Conservation (phyloP, 1,140 invertebrate species). For the Dreissena polymorpha region DNA sequence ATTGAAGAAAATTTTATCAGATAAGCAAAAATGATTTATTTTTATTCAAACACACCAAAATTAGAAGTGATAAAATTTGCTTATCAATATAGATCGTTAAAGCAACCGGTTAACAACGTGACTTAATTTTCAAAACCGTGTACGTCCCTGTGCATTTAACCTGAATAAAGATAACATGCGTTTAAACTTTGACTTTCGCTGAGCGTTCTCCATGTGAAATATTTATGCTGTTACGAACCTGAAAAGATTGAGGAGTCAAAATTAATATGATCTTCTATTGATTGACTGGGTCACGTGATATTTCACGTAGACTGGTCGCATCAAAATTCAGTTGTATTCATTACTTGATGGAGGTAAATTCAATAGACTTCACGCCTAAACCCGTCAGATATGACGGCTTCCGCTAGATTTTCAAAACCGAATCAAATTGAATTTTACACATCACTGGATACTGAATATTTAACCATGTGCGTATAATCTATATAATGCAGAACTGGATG, state of each 20-base stretch:
- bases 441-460: slow-evolving; percentile 40
- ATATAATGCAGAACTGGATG: background rate
- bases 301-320: slow-evolving; percentile 33
- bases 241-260: slow-evolving; percentile 37
- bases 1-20: no score
- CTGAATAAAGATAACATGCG: no score
- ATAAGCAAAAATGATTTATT: no score
- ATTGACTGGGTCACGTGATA: slow-evolving; percentile 33
- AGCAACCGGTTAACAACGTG: no score
- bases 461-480: slow-evolving; percentile 20
- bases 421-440: slow-evolving; percentile 45
- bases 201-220: slow-evolving; percentile 34
- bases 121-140: no score
- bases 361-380: slow-evolving; percentile 33
- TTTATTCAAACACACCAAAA: no score
- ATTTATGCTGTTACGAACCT: slow-evolving; percentile 42
- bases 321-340: slow-evolving; percentile 45
- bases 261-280: slow-evolving; percentile 49
- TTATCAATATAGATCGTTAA: no score
- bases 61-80: no score
- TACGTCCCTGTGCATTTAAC: no score
- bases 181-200: slow-evolving; percentile 4
- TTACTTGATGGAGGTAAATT: slow-evolving; percentile 27
- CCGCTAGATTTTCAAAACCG: slow-evolving; percentile 32
- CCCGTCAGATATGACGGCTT: slow-evolving; percentile 14